Evolutionary conservation across 1,140 invertebrate genomes (phyloP), one percentile per base, ranked within the genome.

Genomic region (Lithobius niger): DNA sequence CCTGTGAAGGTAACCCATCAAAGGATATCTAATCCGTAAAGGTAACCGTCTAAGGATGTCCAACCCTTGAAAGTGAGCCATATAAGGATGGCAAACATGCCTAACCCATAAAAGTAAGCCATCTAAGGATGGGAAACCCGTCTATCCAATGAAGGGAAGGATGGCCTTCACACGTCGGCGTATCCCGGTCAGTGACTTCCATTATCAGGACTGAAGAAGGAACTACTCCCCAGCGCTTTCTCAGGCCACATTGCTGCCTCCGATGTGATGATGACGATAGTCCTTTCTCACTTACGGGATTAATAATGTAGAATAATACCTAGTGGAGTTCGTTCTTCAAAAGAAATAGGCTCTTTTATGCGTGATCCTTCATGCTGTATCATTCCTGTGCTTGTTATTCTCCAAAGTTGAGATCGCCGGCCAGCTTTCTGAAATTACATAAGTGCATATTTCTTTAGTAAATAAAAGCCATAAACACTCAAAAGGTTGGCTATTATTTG

Each of bases 401-500:
- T 75, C 95, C 95, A 99, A n/a, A 99, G 69, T 69, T 98, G 94
- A 0, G 82, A 83, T 57, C 93, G 77, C 65, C 86, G 84, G 0
- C 90, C 91, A 1, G 79, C 81, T 66, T 91, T 82, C 68, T 55
- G 22, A 19, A 50, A 26, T 73, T n/a, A n/a, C n/a, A n/a, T n/a
- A n/a, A n/a, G n/a, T n/a, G n/a, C n/a, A n/a, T n/a, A n/a, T n/a
- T n/a, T n/a, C n/a, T n/a, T n/a, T n/a, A n/a, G 55, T 18, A 57
- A 25, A 28, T 61, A 42, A 51, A 16, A 15, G 21, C 26, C n/a
- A 25, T 3, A 27, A 51, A 50, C 21, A 54, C 16, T 43, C 28
- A 2, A 2, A 21, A 4, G 16, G n/a, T 15, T 54, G 16, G 1
- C 16, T 43, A 42, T 18, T 15, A 1, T 22, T n/a, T n/a, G n/a